phyloP scores from a whole-genome alignment of 2,888 invertebrate genomes.

The Dynastes maya region DNA sequence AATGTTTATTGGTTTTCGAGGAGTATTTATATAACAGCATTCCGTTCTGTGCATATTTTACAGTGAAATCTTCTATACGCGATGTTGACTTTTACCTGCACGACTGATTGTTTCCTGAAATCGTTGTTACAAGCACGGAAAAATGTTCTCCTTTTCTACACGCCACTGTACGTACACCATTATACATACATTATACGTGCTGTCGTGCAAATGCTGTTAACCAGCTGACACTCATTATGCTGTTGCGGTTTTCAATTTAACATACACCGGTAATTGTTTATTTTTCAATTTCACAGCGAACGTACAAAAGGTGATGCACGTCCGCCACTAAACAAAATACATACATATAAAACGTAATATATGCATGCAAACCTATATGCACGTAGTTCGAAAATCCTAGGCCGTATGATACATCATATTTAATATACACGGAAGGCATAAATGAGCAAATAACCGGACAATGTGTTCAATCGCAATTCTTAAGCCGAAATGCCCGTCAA shows the following conservation, averaged over 20 bases:
- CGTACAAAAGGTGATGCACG: neutral
- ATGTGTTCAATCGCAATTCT: neutral
- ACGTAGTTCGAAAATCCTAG: neutral
- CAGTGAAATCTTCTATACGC: neutral
- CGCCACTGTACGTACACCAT: neutral
- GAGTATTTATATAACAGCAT: neutral
- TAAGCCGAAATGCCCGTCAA: neutral
- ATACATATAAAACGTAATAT: conserved; percentile 1
- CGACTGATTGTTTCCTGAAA: neutral
- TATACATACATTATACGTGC: neutral
- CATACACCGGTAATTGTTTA: conserved; percentile 18
- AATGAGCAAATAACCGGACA: conserved; percentile 1
- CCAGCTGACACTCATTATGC: conserved; percentile 10
- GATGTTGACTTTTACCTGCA: neutral
- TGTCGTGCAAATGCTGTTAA: neutral
- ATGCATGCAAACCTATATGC: neutral
- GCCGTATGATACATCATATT: neutral
- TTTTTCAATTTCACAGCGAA: conserved; percentile 15
- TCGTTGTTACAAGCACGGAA: neutral
- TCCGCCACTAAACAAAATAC: neutral
- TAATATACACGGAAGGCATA: neutral
- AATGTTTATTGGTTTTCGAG: neutral
- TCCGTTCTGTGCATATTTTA: neutral
- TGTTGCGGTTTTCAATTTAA: conserved; percentile 10
- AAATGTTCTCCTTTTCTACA: neutral